Conservation (phyloP, 2,797 vertebrate species). For the Cuculus canorus region DNA sequence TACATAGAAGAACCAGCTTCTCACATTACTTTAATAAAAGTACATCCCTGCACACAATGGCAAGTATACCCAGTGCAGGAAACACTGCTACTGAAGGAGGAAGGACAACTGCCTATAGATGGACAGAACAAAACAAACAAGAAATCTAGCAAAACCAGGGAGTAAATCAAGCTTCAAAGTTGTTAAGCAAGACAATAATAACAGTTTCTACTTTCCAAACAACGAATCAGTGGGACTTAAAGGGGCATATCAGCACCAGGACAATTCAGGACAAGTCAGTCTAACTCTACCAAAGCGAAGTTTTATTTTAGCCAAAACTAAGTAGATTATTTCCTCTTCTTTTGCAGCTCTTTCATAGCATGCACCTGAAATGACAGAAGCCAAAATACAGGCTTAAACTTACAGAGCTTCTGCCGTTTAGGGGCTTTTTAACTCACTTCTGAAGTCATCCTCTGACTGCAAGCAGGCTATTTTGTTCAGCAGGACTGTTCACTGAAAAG, state of each 20-base stretch:
- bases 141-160: neutral
- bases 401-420: neutral
- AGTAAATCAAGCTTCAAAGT: conserved; percentile 20
- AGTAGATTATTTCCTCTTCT: neutral
- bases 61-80: neutral
- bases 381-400: neutral
- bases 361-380: neutral
- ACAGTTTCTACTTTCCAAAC: conserved; percentile 13
- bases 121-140: neutral
- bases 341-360: neutral
- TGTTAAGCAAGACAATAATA: neutral
- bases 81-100: neutral
- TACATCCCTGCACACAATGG: neutral
- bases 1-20: neutral
- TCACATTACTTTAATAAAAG: neutral
- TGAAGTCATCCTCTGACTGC: neutral
- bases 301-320: neutral
- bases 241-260: neutral
- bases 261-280: neutral
- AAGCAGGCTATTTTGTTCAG: neutral
- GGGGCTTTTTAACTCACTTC: neutral
- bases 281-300: neutral
- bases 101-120: neutral
- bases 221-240: conserved; percentile 29
- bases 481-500: neutral